Base-by-base conservation (phyloP, 64 coral and sea anemone species). In the Acropora tenuis region DNA sequence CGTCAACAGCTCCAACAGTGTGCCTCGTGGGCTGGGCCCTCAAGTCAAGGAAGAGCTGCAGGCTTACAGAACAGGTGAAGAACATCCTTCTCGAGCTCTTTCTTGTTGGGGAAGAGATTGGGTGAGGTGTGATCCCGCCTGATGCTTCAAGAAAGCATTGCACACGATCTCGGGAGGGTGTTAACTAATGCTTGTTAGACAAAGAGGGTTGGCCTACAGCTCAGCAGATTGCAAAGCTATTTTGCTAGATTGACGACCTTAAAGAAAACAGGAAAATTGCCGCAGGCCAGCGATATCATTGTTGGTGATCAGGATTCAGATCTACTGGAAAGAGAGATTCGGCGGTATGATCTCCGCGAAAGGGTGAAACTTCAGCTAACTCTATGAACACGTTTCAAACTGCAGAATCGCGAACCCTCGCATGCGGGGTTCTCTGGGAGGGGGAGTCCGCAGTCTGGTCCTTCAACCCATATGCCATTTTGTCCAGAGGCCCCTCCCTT, bases 221-320 rank as follows among this genome's bases (percentile, higher is more conserved):
- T 63, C 59, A 63, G 59, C 59, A 63, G 59, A 63, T 63, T 63
- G 59, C 59, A 30, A 63, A 63, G 59, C 59, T 63, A 63, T 63
- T 63, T 63, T 63, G 47, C 75, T 77, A 77, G 75, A 78, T 46
- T 78, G 75, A 46, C 44, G 44, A 78, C 75, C 44, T 78, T 78
- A 78, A 78, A 78, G 75, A 78, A 78, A 48, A 78, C 75, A 43
- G 47, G 43, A 78, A 78, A 78, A 78, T 48, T 78, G 43, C 75
- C 47, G 12, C 59, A 63, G 59, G 59, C 59, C 59, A 63, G 59
- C 12, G 5, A 63, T 1, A 63, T 75, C 73, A 75, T 43, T 41
- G 3, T 9, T 75, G 73, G 73, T 75, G 19, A 75, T 13, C 73
- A 75, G 44, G 73, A 75, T 75, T 6, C 44, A 75, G 73, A 75